A percentile compares a stretch with the other conserved stretches of the same genome.
Evolutionary conservation across 2,113 vertebrate genomes (phyloP).

Genomic region (Speoplatyrhinus poulsoni): DNA sequence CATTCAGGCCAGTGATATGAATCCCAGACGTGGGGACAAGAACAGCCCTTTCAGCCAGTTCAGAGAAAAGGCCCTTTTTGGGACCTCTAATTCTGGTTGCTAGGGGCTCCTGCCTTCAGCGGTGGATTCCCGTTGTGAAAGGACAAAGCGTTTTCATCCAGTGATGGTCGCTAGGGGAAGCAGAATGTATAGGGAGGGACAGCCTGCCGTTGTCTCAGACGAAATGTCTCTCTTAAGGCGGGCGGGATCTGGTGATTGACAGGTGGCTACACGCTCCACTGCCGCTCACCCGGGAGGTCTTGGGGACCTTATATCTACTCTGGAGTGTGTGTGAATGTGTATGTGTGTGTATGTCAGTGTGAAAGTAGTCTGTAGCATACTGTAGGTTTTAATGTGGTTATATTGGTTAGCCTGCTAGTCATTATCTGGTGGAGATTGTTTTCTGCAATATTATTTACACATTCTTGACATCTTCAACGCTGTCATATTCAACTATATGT

Average conservation of each 20-base stretch:
- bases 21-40: conserved; percentile 73
- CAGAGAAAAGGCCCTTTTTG: conserved; percentile 72
- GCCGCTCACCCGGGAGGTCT: conserved; percentile 70
- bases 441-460: no score
- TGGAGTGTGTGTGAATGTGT: conserved; percentile 37
- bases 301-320: conserved; percentile 47
- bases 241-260: conserved; percentile 71
- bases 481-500: no score
- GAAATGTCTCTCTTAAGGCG: conserved; percentile 77
- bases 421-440: no score
- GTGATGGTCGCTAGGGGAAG: conserved; percentile 69
- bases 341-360: conserved; percentile 8
- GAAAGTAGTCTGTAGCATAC: not conserved
- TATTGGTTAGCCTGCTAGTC: no score
- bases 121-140: conserved; percentile 71
- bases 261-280: conserved; percentile 77
- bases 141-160: conserved; percentile 73
- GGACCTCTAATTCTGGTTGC: conserved; percentile 73
- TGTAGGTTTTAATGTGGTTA: not conserved
- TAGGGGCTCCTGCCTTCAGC: conserved; percentile 73
- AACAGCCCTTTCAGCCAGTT: conserved; percentile 67
- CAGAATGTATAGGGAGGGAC: conserved; percentile 76
- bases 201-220: conserved; percentile 69
- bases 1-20: conserved; percentile 72
- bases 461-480: no score